A percentile compares a stretch with the other conserved stretches of the same genome.
phyloP scores from a whole-genome alignment of 2,888 invertebrate genomes.

The Drosophila macrospina region DNA sequence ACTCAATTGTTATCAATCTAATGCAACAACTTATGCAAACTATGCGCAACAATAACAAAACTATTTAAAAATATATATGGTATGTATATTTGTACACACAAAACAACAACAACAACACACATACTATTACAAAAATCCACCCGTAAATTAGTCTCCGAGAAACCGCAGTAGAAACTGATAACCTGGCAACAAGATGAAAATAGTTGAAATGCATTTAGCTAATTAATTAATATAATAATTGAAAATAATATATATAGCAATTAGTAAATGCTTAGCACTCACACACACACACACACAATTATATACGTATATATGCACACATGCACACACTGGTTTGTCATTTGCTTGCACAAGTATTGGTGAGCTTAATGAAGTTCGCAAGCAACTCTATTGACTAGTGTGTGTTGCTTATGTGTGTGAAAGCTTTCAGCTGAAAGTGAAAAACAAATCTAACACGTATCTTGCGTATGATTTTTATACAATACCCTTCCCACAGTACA shows the following conservation, averaged over 20 bases:
- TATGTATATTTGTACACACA: conserved; percentile 81
- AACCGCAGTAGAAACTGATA: conserved; percentile 67
- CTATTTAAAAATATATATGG: conserved; percentile 67
- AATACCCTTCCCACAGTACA: conserved; percentile 19
- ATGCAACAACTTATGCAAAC: conserved; percentile 52
- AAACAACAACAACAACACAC: conserved; percentile 29
- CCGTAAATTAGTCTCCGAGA: conserved; percentile 66
- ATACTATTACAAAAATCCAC: conserved; percentile 18
- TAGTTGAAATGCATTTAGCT: conserved; percentile 79
- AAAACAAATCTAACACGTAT: no score
- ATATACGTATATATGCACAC: conserved; percentile 1
- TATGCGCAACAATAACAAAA: conserved; percentile 64
- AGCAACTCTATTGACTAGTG: not conserved
- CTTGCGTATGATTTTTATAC: conserved; percentile 47
- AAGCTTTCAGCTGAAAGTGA: conserved; percentile 39
- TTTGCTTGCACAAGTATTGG: conserved; percentile 8
- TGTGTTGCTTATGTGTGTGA: conserved; percentile 18
- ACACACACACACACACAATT: conserved; percentile 24
- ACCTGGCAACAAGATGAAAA: conserved; percentile 31
- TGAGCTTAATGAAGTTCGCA: conserved; percentile 7
- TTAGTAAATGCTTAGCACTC: conserved; percentile 58
- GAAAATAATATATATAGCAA: conserved; percentile 49
- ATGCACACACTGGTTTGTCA: conserved; percentile 11
- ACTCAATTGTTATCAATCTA: conserved; percentile 29
- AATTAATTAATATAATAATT: conserved; percentile 69